Evolutionary conservation across 37 sponge, comb jelly and placozoan genomes (phyloP).

Genomic region (Mnemiopsis leidyi): DNA sequence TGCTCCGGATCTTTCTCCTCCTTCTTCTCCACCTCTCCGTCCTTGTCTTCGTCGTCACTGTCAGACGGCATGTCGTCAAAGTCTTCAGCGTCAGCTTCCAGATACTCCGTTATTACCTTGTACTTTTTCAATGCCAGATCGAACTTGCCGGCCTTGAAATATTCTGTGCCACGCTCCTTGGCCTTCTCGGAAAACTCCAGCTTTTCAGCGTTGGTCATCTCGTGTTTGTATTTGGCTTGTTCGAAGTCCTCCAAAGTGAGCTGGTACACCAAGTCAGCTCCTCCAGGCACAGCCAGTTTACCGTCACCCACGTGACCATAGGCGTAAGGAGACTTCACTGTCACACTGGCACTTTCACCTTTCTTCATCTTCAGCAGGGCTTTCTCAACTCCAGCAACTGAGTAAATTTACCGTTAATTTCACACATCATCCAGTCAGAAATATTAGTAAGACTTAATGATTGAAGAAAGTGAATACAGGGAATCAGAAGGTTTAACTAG

Average conservation of each 20-base stretch:
- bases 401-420: no score
- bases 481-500: no score
- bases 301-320: constrained; percentile 71
- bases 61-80: background rate
- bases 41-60: constrained; percentile 67
- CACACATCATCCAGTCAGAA: no score
- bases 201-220: constrained; percentile 69
- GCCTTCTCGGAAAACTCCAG: constrained; percentile 70
- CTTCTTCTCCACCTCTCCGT: constrained; percentile 72
- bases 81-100: constrained; percentile 67
- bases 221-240: constrained; percentile 55
- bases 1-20: constrained; percentile 68
- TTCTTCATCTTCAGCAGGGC: constrained; percentile 85
- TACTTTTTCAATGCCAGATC: constrained; percentile 81
- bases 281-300: constrained; percentile 50
- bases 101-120: constrained; percentile 70
- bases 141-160: constrained; percentile 77
- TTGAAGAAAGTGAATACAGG: no score
- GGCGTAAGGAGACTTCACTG: constrained; percentile 77
- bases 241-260: constrained; percentile 51
- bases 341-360: constrained; percentile 69
- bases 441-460: no score
- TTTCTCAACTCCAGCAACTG: constrained; percentile 71
- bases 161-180: constrained; percentile 84
- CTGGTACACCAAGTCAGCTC: constrained; percentile 14